Conservation (phyloP, 2,797 vertebrate genomes). For the Protonibea diacanthus region DNA sequence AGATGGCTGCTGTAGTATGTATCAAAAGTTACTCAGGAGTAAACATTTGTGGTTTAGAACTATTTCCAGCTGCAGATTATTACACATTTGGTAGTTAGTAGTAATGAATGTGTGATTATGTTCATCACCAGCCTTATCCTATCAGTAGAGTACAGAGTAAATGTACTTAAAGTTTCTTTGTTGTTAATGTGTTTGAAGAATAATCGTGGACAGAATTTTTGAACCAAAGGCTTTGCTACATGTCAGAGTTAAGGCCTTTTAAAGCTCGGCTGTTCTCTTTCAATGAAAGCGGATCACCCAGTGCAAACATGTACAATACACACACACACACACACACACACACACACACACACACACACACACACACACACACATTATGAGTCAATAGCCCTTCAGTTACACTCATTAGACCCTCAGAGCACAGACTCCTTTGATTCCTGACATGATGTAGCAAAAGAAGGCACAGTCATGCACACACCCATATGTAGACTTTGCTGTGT, state of each 20-base stretch:
- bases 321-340: constrained; percentile 4
- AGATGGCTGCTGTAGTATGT: not conserved
- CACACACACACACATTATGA: constrained; percentile 8
- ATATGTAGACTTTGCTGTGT: not conserved
- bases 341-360: constrained; percentile 7
- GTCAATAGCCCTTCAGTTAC: constrained; percentile 29
- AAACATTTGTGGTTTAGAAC: not conserved
- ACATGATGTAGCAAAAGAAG: constrained; percentile 10
- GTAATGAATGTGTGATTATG: not conserved
- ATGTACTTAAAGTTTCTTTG: not conserved
- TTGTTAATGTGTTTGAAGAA: not conserved
- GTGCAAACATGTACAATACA: not conserved
- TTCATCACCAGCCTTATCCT: not conserved
- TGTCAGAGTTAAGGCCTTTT: constrained; percentile 1
- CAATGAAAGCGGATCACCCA: constrained; percentile 11
- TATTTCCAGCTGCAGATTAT: not conserved
- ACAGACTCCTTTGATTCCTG: constrained; percentile 33
- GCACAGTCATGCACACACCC: not conserved
- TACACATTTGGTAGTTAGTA: not conserved
- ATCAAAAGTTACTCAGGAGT: not conserved
- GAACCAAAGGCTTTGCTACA: constrained; percentile 1
- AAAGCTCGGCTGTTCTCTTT: constrained; percentile 8
- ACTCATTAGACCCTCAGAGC: constrained; percentile 41
- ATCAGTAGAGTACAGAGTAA: not conserved
- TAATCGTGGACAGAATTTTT: not conserved